phyloP scores from a whole-genome alignment of 2,113 vertebrate genomes.

The Tragelaphus strepsiceros region DNA sequence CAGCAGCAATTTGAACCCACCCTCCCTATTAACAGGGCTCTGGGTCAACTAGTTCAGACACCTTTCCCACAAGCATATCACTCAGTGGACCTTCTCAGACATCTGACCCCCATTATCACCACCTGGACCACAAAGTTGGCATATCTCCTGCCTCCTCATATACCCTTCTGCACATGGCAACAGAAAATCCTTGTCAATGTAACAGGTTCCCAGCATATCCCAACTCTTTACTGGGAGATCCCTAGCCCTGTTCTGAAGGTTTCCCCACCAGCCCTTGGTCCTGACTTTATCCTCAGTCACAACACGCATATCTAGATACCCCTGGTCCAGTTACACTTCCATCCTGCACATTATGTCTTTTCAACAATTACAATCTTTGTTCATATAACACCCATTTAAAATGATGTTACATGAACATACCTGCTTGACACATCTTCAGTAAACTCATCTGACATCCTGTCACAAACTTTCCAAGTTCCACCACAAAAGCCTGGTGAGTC shows the following conservation, averaged over 20 bases:
- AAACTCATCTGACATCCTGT: neutral
- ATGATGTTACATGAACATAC: neutral
- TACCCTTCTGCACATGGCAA: neutral
- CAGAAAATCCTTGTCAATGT: neutral
- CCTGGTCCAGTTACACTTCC: neutral
- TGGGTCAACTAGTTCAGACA: neutral
- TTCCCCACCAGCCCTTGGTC: neutral
- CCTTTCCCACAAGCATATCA: neutral
- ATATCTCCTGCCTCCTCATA: neutral
- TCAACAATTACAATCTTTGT: neutral
- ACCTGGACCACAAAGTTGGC: neutral
- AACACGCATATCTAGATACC: too few relatives aligned
- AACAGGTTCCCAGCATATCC: neutral
- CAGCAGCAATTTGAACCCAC: neutral
- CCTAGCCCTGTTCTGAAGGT: neutral
- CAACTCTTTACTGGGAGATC: neutral
- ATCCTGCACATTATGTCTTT: neutral
- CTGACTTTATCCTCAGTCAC: neutral
- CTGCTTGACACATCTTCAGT: neutral
- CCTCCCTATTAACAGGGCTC: neutral
- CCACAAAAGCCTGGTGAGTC: neutral
- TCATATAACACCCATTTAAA: neutral
- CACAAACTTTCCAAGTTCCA: neutral
- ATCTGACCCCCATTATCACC: neutral
- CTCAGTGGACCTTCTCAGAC: neutral